Base-by-base conservation (phyloP, 2,888 invertebrate species). In the Calliopum simillimum region DNA sequence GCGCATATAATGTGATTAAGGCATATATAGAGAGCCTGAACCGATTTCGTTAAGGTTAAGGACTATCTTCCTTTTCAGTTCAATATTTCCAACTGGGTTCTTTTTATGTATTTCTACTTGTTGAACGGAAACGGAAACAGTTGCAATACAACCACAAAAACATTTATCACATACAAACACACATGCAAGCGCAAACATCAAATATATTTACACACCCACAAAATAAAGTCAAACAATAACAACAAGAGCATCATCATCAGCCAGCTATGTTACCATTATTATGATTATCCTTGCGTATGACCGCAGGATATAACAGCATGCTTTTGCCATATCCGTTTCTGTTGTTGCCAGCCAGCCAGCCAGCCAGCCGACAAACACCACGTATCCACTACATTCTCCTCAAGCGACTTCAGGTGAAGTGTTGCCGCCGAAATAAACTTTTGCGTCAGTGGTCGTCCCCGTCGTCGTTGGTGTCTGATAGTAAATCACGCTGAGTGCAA, bases 401-500 rank as follows among this genome's bases (percentile, higher is more conserved):
- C 65, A 16, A 13, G 16, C n/a, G 46, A 44, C 8, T 56, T 21
- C 61, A 19, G 61, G 13, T 61, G 58, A 13, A 33, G 16, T 61
- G n/a, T 23, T 19, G 44, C 46, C 16, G 58, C 67, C 58, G 49
- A 67, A 67, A 59, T 67, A 66, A 71, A 68, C 58, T 68, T 71
- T 68, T 68, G 69, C 71, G 49, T n/a, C n/a, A n/a, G n/a, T n/a
- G n/a, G n/a, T n/a, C n/a, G 44, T 23, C 69, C 65, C 66, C 65
- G 58, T 62, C 66, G 51, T 23, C 63, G 51, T 56, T 58, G n/a
- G n/a, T n/a, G 33, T 8, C 59, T 49, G 41, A 41, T 69, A 75
- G 76, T 81, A 81, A 81, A 81, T 81, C 80, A 80, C 77, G 74
- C 75, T 76, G 78, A 80, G 80, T 78, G 79, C 76, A 79, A 81